Conservation (phyloP, 2,888 invertebrate species). For the Apodemia zela region DNA sequence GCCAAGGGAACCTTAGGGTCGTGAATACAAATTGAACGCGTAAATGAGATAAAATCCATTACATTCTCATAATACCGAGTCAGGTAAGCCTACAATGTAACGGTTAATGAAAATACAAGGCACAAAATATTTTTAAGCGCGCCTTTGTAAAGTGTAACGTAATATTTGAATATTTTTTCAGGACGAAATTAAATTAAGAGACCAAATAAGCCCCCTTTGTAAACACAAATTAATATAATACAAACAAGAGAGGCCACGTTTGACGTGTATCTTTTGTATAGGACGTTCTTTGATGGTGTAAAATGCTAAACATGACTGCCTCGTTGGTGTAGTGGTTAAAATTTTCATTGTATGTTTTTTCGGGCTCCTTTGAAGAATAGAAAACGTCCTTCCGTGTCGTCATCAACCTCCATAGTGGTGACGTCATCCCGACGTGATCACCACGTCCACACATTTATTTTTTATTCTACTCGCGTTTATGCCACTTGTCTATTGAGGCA, state of each 20-base stretch:
- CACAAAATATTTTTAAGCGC: conserved; percentile 45
- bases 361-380: too few species aligned
- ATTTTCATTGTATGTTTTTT: too few species aligned
- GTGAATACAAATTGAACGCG: conserved; percentile 74
- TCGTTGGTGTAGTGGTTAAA: not conserved
- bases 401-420: too few species aligned
- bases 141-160: conserved; percentile 37
- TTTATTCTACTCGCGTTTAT: too few species aligned
- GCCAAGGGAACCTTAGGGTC: conserved; percentile 58
- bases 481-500: too few species aligned
- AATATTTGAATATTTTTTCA: conserved; percentile 15
- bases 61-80: conserved; percentile 26
- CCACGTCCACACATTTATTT: too few species aligned
- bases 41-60: conserved; percentile 50
- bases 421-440: too few species aligned
- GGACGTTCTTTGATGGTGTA: not conserved
- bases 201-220: conserved; percentile 10
- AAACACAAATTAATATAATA: conserved; percentile 6
- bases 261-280: not conserved
- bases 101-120: conserved; percentile 51
- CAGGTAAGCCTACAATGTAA: conserved; percentile 32
- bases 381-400: too few species aligned
- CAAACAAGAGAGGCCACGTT: not conserved
- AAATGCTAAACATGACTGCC: not conserved
- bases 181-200: conserved; percentile 12